phyloP scores from a whole-genome alignment of 2,113 vertebrate species.

The Sorex fumeus region DNA sequence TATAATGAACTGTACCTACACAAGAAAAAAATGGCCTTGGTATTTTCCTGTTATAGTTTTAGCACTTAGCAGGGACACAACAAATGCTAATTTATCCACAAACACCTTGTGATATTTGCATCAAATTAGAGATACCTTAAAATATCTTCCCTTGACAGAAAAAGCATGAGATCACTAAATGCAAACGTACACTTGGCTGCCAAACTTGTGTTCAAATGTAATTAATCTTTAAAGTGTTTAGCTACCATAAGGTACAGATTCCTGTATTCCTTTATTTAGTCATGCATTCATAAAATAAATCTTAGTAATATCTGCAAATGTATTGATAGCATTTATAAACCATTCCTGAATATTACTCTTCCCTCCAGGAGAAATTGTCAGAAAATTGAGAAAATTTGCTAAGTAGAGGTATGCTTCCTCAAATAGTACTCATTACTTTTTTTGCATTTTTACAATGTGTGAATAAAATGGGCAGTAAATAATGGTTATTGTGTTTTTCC shows the following conservation, averaged over 20 bases:
- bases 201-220: background rate
- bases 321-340: background rate
- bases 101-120: background rate
- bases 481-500: background rate
- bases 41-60: background rate
- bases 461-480: background rate
- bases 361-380: background rate
- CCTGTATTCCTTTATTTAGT: constrained; percentile 14
- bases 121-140: background rate
- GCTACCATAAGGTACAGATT: background rate
- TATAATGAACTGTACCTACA: background rate
- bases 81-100: background rate
- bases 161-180: background rate
- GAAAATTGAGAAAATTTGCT: background rate
- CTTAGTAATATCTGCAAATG: background rate
- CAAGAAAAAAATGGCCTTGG: background rate
- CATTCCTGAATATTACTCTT: background rate
- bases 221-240: constrained; percentile 27
- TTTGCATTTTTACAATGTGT: background rate
- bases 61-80: background rate
- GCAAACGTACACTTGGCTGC: background rate
- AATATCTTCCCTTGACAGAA: background rate
- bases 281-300: background rate
- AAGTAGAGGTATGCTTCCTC: background rate
- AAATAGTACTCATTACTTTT: background rate